phyloP scores from a whole-genome alignment of 2,113 vertebrate genomes.

The Thamnaconus septentrionalis region DNA sequence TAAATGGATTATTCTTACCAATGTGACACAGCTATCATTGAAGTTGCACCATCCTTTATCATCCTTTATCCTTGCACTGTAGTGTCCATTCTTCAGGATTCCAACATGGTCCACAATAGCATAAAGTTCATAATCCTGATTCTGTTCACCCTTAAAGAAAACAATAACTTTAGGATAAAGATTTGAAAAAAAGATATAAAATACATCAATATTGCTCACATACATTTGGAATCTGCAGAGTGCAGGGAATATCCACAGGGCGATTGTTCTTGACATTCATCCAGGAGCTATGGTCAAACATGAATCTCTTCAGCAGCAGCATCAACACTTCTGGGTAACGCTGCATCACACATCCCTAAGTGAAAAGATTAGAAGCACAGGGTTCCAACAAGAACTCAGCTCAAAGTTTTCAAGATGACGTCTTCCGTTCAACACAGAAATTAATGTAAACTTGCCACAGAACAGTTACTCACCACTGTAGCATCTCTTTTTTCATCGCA shows the following conservation, averaged over 20 bases:
- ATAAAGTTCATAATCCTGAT: constrained; percentile 64
- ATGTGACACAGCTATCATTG: constrained; percentile 15
- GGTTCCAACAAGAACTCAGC: background rate
- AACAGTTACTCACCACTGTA: constrained; percentile 54
- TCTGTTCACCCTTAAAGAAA: constrained; percentile 19
- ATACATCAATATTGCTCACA: background rate
- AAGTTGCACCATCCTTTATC: constrained; percentile 57
- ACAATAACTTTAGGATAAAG: background rate
- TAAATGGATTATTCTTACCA: constrained; percentile 43
- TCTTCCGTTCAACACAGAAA: no score
- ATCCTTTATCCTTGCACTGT: constrained; percentile 50
- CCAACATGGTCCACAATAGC: constrained; percentile 65
- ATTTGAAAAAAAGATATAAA: background rate
- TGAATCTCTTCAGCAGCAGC: constrained; percentile 72
- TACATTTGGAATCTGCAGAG: constrained; percentile 33
- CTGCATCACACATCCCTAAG: constrained; percentile 35
- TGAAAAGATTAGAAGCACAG: background rate
- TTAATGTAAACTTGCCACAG: background rate
- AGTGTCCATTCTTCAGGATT: constrained; percentile 55
- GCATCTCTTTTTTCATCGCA: constrained; percentile 63
- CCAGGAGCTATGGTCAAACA: constrained; percentile 51
- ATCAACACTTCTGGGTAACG: constrained; percentile 61
- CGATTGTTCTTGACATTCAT: constrained; percentile 51
- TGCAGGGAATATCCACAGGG: constrained; percentile 36
- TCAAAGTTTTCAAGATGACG: background rate